Conservation (phyloP, 2,113 vertebrate genomes). For the Macheiramphus alcinus region DNA sequence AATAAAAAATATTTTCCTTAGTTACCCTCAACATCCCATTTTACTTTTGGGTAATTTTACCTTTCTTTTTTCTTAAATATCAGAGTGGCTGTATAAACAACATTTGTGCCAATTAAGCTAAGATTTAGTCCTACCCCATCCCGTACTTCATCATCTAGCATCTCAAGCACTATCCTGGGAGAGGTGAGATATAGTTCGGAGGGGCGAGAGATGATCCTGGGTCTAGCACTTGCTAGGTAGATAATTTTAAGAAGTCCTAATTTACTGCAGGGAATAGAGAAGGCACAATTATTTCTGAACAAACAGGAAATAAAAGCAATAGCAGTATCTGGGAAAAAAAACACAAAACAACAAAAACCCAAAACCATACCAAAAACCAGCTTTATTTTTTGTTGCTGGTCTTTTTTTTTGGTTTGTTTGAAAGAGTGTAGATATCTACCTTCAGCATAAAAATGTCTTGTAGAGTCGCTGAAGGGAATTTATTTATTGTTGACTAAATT, state of each 20-base stretch:
- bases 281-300: not conserved
- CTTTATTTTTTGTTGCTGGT: not conserved
- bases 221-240: not conserved
- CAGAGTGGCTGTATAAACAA: not conserved
- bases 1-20: not conserved
- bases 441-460: not conserved
- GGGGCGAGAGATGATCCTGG: not conserved
- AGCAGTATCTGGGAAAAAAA: not conserved
- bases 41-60: not conserved
- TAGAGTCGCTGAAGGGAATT: not conserved
- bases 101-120: not conserved
- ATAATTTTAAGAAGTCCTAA: not conserved
- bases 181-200: not conserved
- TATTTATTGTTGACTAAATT: not conserved
- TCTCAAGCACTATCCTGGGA: not conserved
- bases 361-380: accelerated
- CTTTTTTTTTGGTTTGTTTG: not conserved
- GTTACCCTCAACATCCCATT: accelerated
- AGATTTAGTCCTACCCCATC: not conserved
- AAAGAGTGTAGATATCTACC: not conserved
- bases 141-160: not conserved
- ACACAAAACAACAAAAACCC: not conserved
- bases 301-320: not conserved
- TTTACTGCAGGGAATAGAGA: not conserved
- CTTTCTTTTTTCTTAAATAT: not conserved